phyloP scores from a whole-genome alignment of 2,888 invertebrate genomes.

The Dascillus cervinus region DNA sequence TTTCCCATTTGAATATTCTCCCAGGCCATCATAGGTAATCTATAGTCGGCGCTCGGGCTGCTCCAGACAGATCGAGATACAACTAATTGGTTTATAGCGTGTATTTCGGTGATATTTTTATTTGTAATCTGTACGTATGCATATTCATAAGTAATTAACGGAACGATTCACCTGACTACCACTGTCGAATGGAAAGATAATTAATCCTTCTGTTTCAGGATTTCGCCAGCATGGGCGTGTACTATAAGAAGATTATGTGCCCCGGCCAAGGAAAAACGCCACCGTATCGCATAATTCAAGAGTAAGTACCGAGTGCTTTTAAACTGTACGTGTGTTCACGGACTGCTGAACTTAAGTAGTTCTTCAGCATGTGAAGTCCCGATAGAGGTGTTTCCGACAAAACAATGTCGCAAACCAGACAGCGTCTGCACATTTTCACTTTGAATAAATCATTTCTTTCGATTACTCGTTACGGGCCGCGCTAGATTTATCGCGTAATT shows the following conservation, averaged over 20 bases:
- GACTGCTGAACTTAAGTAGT: conserved; percentile 6
- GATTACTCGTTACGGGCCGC: too few species aligned
- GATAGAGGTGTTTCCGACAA: conserved; percentile 10
- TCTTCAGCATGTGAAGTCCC: conserved; percentile 11
- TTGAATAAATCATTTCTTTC: too few species aligned
- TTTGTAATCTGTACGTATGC: conserved; percentile 27
- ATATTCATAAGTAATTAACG: conserved; percentile 30
- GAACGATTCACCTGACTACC: conserved; percentile 17
- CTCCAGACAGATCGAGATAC: conserved; percentile 25
- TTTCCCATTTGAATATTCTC: conserved; percentile 12
- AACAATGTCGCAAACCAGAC: conserved; percentile 13
- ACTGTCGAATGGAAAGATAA: conserved; percentile 13
- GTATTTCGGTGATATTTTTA: conserved; percentile 29
- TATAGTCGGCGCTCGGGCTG: conserved; percentile 16
- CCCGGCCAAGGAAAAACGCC: conserved; percentile 48
- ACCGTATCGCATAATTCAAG: conserved; percentile 38
- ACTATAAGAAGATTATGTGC: conserved; percentile 47
- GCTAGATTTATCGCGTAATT: too few species aligned
- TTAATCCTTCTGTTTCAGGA: conserved; percentile 37
- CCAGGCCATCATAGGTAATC: conserved; percentile 11
- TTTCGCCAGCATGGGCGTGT: conserved; percentile 37
- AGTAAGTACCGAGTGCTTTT: conserved; percentile 36
- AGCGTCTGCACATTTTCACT: conserved; percentile 12
- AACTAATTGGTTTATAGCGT: conserved; percentile 30
- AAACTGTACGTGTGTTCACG: conserved; percentile 5